These are phyloP conservation scores for Diarsia rubi DNA, from an alignment of 2,888 invertebrate species.

Conservation along the genomic window DNA sequence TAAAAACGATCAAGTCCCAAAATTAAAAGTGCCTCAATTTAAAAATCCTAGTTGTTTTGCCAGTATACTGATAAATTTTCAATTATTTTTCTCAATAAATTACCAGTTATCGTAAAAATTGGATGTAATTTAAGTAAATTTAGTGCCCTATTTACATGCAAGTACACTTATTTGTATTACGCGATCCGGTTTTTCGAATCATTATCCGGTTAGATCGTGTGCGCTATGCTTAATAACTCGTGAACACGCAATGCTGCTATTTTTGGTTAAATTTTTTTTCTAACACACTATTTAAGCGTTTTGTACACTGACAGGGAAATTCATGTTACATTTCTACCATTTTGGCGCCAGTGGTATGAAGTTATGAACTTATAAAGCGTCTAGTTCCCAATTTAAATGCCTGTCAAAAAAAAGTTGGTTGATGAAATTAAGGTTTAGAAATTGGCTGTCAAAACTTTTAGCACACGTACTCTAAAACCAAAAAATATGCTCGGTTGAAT, in stretches of 20 bases:
- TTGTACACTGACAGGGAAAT: conserved; percentile 18
- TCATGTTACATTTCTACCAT: conserved; percentile 9
- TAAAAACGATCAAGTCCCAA: conserved; percentile 26
- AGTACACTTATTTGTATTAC: conserved; percentile 59
- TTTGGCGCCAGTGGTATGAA: conserved; percentile 11
- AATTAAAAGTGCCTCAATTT: conserved; percentile 19
- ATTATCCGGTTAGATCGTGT: conserved; percentile 58
- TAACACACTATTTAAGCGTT: conserved; percentile 27
- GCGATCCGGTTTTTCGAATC: conserved; percentile 59
- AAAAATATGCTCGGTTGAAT: conserved; percentile 5
- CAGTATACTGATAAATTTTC: conserved; percentile 38
- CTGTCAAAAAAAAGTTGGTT: conserved; percentile 21
- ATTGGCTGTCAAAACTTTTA: conserved; percentile 43
- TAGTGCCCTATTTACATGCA: conserved; percentile 57
- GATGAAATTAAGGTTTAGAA: conserved; percentile 18
- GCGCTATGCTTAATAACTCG: conserved; percentile 57
- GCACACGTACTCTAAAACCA: background rate
- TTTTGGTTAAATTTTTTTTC: conserved; percentile 47
- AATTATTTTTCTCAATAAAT: conserved; percentile 35
- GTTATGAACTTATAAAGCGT: conserved; percentile 8
- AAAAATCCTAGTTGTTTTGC: conserved; percentile 6
- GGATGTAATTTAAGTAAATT: conserved; percentile 51
- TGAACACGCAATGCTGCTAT: conserved; percentile 61
- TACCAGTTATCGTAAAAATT: conserved; percentile 28
- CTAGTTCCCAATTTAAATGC: conserved; percentile 18